Conservation (phyloP, 2,113 vertebrate species). For the Mesocricetus auratus region DNA sequence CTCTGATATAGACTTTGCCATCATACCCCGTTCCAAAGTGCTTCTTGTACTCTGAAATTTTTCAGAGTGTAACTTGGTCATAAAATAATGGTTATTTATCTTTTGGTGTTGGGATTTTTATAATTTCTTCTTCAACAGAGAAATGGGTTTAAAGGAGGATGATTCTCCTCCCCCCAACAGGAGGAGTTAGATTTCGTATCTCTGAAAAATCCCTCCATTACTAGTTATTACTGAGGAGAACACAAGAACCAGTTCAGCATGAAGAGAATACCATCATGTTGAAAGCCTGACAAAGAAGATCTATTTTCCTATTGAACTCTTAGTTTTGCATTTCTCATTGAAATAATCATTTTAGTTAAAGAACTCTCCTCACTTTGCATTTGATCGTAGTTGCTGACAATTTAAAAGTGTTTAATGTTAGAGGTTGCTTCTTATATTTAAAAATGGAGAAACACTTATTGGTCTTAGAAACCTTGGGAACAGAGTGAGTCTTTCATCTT, state of each 20-base stretch:
- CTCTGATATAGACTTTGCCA: too few species aligned
- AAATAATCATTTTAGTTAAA: constrained; percentile 8
- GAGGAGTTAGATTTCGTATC: neutral
- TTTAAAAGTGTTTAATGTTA: constrained; percentile 53
- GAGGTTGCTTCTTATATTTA: neutral
- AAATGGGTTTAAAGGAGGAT: constrained; percentile 29
- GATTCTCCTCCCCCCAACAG: neutral
- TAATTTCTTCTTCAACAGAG: constrained; percentile 24
- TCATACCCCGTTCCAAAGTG: neutral
- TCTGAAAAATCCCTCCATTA: constrained; percentile 31
- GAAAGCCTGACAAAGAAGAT: neutral
- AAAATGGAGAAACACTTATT: constrained; percentile 52
- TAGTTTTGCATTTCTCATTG: constrained; percentile 37
- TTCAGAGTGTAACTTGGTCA: constrained; percentile 20
- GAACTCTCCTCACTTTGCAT: neutral
- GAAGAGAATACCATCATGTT: neutral
- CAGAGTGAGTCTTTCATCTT: constrained; percentile 70
- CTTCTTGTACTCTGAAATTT: neutral
- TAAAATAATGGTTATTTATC: constrained; percentile 19
- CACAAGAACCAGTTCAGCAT: neutral
- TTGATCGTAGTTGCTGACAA: neutral
- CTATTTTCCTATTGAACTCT: neutral
- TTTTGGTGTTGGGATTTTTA: neutral
- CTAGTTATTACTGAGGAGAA: constrained; percentile 14
- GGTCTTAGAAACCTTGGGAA: constrained; percentile 64